Evolutionary conservation across 2,888 invertebrate genomes (phyloP).

Genomic region (Druceiella hillmani): DNA sequence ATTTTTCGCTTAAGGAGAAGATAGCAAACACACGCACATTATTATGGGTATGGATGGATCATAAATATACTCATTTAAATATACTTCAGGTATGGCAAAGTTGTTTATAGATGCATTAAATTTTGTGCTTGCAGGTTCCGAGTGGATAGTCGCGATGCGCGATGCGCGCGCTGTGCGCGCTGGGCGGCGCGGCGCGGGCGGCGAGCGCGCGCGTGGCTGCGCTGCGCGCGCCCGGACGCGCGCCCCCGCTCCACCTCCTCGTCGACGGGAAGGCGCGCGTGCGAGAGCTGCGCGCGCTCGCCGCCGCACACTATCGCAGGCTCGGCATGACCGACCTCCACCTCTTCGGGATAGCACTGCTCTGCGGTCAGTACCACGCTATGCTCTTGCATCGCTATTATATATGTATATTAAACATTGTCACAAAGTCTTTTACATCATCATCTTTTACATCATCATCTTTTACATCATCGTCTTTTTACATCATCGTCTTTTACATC

Average conservation of each 20-base stretch:
- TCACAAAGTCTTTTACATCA: not conserved
- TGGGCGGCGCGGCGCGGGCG: constrained; percentile 69
- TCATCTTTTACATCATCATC: too few species aligned
- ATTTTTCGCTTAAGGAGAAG: too few species aligned
- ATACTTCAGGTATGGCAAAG: too few species aligned
- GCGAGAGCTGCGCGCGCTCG: constrained; percentile 75
- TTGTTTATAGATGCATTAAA: constrained; percentile 8
- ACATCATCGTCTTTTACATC: too few species aligned
- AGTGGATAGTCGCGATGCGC: constrained; percentile 55
- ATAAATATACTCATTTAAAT: too few species aligned
- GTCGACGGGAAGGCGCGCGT: constrained; percentile 79
- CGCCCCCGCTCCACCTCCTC: constrained; percentile 47
- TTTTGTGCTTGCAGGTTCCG: constrained; percentile 37
- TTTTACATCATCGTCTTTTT: too few species aligned
- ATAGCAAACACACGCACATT: too few species aligned
- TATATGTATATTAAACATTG: not conserved
- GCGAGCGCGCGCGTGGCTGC: constrained; percentile 55
- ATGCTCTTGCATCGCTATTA: not conserved
- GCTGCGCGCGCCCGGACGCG: constrained; percentile 56
- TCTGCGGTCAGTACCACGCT: constrained; percentile 61
- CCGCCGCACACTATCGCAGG: constrained; percentile 73
- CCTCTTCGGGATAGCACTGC: constrained; percentile 78
- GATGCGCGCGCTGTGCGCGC: constrained; percentile 72
- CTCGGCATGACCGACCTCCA: constrained; percentile 81
- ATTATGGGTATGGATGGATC: too few species aligned